These are phyloP conservation scores for Calephelis nemesis DNA, from an alignment of 1,140 invertebrate species.

Conservation along the genomic window DNA sequence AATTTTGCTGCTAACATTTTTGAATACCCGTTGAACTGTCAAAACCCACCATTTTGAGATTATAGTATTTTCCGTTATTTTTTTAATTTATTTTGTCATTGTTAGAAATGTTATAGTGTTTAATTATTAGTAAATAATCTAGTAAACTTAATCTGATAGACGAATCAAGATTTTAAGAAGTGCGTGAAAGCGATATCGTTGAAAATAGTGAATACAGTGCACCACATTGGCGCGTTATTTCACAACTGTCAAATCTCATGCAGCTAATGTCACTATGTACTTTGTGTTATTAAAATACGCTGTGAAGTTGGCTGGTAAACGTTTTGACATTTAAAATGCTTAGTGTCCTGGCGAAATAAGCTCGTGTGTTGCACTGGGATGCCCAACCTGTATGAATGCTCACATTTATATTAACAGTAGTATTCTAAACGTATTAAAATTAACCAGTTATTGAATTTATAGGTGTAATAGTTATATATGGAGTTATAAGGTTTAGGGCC, in stretches of 20 bases:
- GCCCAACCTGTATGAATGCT: slow-evolving; percentile 74
- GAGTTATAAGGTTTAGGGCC: slow-evolving; percentile 68
- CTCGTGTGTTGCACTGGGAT: slow-evolving; percentile 27
- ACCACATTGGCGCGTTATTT: not conserved
- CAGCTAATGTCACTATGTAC: too few relatives aligned
- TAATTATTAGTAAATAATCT: slow-evolving; percentile 22
- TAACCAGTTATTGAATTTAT: slow-evolving; percentile 75
- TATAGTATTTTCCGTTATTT: not conserved
- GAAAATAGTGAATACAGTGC: slow-evolving; percentile 4
- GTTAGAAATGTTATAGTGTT: slow-evolving; percentile 25
- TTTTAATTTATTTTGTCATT: slow-evolving; percentile 19
- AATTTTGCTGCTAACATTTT: not conserved
- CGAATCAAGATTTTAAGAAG: slow-evolving; percentile 10
- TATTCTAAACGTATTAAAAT: slow-evolving; percentile 53
- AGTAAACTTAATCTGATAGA: slow-evolving; percentile 5
- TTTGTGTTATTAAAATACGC: too few relatives aligned
- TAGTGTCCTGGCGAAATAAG: too few relatives aligned
- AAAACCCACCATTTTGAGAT: slow-evolving; percentile 7
- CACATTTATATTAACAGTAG: slow-evolving; percentile 74
- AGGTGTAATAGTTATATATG: slow-evolving; percentile 68
- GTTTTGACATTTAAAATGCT: not conserved
- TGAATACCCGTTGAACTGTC: not conserved
- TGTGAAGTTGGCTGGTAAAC: too few relatives aligned
- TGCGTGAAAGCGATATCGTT: slow-evolving; percentile 8
- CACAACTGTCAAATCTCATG: not conserved